phyloP scores from a whole-genome alignment of 1,140 invertebrate genomes.

The Drosophila bipectinata region DNA sequence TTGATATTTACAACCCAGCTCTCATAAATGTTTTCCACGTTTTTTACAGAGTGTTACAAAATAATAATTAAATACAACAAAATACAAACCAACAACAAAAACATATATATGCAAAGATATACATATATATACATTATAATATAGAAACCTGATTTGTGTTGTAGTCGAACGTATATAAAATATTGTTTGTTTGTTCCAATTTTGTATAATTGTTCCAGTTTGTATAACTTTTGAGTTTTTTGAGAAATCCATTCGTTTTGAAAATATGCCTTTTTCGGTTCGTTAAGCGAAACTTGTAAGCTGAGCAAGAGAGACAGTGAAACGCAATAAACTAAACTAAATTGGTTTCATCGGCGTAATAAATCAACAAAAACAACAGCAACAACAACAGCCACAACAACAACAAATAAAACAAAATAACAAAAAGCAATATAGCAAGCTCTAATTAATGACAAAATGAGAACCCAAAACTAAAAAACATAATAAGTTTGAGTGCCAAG shows the following conservation, averaged over 20 bases:
- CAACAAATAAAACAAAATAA: constrained; percentile 5
- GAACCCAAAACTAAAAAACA: constrained; percentile 44
- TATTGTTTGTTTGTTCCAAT: constrained; percentile 57
- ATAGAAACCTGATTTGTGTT: constrained; percentile 13
- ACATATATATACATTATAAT: neutral
- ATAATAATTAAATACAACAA: neutral
- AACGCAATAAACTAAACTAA: constrained; percentile 63
- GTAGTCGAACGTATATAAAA: constrained; percentile 46
- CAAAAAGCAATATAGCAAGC: constrained; percentile 40
- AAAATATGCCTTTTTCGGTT: constrained; percentile 69
- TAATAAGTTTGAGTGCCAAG: constrained; percentile 81
- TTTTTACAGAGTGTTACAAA: constrained; percentile 38
- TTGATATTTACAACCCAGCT: constrained; percentile 53
- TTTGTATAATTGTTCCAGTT: constrained; percentile 11
- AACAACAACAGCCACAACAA: constrained; percentile 14
- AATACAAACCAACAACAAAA: constrained; percentile 3
- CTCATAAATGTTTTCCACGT: constrained; percentile 38
- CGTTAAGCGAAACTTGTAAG: constrained; percentile 77
- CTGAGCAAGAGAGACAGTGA: constrained; percentile 53
- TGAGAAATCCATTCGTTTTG: constrained; percentile 33
- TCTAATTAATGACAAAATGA: constrained; percentile 44
- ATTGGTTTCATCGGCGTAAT: constrained; percentile 77
- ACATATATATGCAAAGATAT: neutral
- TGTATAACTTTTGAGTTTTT: constrained; percentile 35
- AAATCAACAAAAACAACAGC: constrained; percentile 25